Evolutionary conservation across 2,888 invertebrate species (phyloP), one percentile per base, ranked within the genome.

Genomic region (Psylliodes chrysocephalus): DNA sequence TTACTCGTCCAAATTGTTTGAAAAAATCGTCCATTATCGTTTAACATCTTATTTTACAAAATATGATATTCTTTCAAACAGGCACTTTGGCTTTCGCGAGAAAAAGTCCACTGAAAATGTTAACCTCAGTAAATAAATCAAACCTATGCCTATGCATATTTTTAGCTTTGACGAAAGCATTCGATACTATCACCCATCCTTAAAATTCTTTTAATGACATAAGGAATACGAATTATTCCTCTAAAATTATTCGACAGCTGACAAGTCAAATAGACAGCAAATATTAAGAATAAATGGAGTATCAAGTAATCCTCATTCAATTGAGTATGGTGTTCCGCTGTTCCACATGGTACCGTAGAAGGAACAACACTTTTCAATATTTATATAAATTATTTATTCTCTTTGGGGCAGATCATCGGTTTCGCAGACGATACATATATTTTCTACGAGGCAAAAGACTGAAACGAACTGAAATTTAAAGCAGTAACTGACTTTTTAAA

Each of bases 11-110:
- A 62, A 55, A 51, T 57, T 57, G 8, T 53, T 53, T 25, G 59
- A 59, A 46, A 53, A 51, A 22, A 42, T 63, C n/a, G 17, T 63
- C 10, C 52, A 59, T 40, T 35, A 30, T 33, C 42, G 57, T 51
- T 30, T 57, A 14, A n/a, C 12, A 12, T 28, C 10, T 22, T 61
- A 15, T 18, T 53, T 53, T 19, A 28, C 52, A 5, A 53, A 60
- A 46, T 53, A 53, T 19, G 5, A 19, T 10, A 25, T 56, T 10
- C 15, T 63, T 15, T 38, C 47, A 25, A 25, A 33, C 22, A 6
- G 22, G 6, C 22, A 22, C 3, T 22, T 22, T 6, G 59, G 47
- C 10, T 62, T 51, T 40, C 47, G 51, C 15, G 35, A 53, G n/a
- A 55, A 55, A 12, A 47, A 40, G 10, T 55, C 55, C 33, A 56